Evolutionary conservation across 2,797 vertebrate genomes (phyloP), one percentile per base, ranked within the genome.

Genomic region (Mionectes olivaceus): DNA sequence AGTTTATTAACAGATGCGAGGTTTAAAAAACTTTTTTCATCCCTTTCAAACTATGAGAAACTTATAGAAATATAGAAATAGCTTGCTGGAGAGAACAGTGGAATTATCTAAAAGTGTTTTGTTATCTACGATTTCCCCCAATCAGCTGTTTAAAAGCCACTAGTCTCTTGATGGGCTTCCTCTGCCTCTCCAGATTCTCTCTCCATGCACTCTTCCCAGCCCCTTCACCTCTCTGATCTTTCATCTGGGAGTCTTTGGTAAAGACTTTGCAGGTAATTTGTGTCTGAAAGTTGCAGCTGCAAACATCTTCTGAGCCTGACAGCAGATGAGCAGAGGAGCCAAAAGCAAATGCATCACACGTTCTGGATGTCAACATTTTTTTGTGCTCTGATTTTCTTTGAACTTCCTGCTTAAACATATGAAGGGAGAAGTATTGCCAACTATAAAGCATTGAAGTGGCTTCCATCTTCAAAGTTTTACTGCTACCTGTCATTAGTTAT

Each of bases 391-490:
- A 78, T 37, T 39, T 76, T 93, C 94, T 96, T 96, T 94, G 87
- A 90, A 89, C 90, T 95, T 94, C 32, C 50, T 87, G 32, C 55
- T 39, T 37, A 30, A 63, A 4, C 24, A 1, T 46, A 33, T 13
- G 69, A 96, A 96, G 81, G 30, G 60, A 92, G 64, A 95, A 25
- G 8, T 70, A 41, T 55, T 87, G 76, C 60, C 68, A 84, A 5
- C 69, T 76, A 10, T 44, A 92, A 71, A 93, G 83, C 46, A 32
- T 15, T 81, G 65, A 95, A 84, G 32, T 60, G 68, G 21, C 24
- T 92, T 92, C 55, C 2, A 9, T 83, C 87, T 93, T 94, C 93
- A 95, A 94, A 96, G 59, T 22, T 90, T 83, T 77, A 13, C 24
- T 15, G 15, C 59, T 96, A 63, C 71, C 56, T 81, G 50, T 80